Evolutionary conservation across 2,888 invertebrate genomes (phyloP).

Genomic region (Andrena hattorfiana): DNA sequence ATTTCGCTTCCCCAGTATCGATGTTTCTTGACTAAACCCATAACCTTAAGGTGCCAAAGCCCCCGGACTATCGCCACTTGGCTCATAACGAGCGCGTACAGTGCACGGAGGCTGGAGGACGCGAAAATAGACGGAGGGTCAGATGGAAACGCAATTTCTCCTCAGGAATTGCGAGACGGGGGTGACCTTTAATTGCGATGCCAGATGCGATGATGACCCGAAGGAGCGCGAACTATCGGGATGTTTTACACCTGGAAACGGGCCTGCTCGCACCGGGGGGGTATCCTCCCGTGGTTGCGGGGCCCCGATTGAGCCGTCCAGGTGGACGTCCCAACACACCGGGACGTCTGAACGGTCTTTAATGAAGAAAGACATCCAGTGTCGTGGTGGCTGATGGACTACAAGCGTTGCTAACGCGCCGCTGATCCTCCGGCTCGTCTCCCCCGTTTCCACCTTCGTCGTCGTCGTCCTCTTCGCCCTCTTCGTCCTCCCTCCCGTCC

Average conservation of each 20-base stretch:
- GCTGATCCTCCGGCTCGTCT: slow-evolving; percentile 54
- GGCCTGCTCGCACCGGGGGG: slow-evolving; percentile 59
- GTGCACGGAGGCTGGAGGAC: neutral
- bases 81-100: neutral
- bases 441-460: neutral
- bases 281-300: slow-evolving; percentile 54
- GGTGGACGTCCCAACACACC: slow-evolving; percentile 71
- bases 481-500: slow-evolving; percentile 48
- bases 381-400: slow-evolving; percentile 72
- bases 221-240: slow-evolving; percentile 55
- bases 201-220: slow-evolving; percentile 55
- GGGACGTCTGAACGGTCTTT: slow-evolving; percentile 72
- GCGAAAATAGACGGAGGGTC: slow-evolving; percentile 11
- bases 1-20: neutral
- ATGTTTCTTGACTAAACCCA: neutral
- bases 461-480: slow-evolving; percentile 4
- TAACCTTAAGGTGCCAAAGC: neutral
- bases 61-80: neutral
- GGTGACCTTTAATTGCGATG: slow-evolving; percentile 70
- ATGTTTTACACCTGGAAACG: slow-evolving; percentile 53
- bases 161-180: slow-evolving; percentile 8
- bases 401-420: slow-evolving; percentile 78
- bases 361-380: slow-evolving; percentile 76
- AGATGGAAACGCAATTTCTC: slow-evolving; percentile 34
- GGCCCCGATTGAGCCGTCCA: slow-evolving; percentile 73